Evolutionary conservation across 2,113 vertebrate genomes (phyloP), one percentile per base, ranked within the genome.

Genomic region (Campylomormyrus numenius): DNA sequence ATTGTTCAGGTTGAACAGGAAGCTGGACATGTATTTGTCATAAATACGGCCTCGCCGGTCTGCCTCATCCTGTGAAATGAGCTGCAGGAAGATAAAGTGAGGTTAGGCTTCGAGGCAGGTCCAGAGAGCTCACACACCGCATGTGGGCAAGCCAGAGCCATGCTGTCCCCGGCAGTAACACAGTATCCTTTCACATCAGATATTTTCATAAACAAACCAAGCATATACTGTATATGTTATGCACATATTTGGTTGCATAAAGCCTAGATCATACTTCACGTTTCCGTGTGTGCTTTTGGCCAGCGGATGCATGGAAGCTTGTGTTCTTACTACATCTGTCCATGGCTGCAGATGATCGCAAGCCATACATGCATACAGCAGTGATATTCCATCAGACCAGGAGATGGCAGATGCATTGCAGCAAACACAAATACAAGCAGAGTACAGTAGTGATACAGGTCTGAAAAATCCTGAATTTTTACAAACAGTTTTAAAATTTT

Each of bases 21-120:
- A 99, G 94, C 98, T 99, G 92, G 98, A 99, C 98, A 99, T 99
- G 93, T 99, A 99, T 92, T 98, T 99, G 95, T 99, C 98, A 6
- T 99, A 99, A 93, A 99, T 98, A 92, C 99, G 97, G 83, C 98
- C 98, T 21, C 98, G 97, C 3, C 98, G 95, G 94, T 99, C 98
- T 0, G 98, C 98, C 92, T 99, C 98, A 1, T 99, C 98, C 91
- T 99, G 98, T 2, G 98, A 99, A 93, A 99, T 99, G 49, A 99
- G 96, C 98, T 99, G 93, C 49, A 92, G 77, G 92, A 80, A 90
- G 88, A 92, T 89, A 89, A 90, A 90, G 50, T 39, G 74, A 80
- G 74, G 17, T 39, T 35, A 42, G 74, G 86, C 17, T 89, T 15
- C 35, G 3, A 49, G 62, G 62, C 31, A 74, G 31, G 86, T 15